Evolutionary conservation across 2,888 invertebrate species (phyloP).

Genomic region (Watsonalla binaria): DNA sequence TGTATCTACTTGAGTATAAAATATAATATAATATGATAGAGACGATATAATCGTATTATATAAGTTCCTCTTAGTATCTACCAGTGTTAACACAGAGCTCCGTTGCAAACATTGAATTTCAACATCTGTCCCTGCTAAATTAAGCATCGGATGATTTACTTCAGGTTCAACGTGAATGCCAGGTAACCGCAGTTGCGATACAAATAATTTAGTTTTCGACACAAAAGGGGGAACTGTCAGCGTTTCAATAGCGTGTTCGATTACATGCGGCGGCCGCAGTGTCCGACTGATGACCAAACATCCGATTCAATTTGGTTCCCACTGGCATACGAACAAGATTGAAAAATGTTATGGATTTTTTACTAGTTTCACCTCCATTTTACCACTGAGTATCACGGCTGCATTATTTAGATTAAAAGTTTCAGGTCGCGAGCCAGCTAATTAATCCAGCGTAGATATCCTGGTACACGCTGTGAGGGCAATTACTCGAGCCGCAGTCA

Average conservation of each 20-base stretch:
- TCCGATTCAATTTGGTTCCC: slow-evolving; percentile 45
- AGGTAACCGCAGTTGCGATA: slow-evolving; percentile 20
- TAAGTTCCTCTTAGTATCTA: too few species aligned
- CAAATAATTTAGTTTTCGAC: slow-evolving; percentile 46
- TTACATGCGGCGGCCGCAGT: slow-evolving; percentile 54
- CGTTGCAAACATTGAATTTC: neutral
- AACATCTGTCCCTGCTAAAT: neutral
- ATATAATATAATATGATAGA: too few species aligned
- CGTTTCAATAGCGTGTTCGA: slow-evolving; percentile 51
- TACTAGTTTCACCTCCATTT: slow-evolving; percentile 7
- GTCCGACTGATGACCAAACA: slow-evolving; percentile 49
- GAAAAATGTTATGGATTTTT: slow-evolving; percentile 35
- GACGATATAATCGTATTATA: too few species aligned
- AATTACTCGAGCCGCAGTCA: slow-evolving; percentile 51
- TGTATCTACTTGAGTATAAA: too few species aligned
- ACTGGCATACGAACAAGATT: slow-evolving; percentile 37
- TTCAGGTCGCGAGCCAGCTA: slow-evolving; percentile 47
- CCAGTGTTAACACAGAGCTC: too few species aligned
- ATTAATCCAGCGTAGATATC: slow-evolving; percentile 53
- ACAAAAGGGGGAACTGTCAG: slow-evolving; percentile 35
- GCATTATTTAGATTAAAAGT: slow-evolving; percentile 59
- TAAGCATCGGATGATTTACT: slow-evolving; percentile 7
- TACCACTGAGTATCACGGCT: slow-evolving; percentile 13
- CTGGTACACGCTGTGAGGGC: slow-evolving; percentile 43
- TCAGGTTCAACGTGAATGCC: slow-evolving; percentile 13